phyloP scores from a whole-genome alignment of 2,888 invertebrate species.

The Folsomia candida region DNA sequence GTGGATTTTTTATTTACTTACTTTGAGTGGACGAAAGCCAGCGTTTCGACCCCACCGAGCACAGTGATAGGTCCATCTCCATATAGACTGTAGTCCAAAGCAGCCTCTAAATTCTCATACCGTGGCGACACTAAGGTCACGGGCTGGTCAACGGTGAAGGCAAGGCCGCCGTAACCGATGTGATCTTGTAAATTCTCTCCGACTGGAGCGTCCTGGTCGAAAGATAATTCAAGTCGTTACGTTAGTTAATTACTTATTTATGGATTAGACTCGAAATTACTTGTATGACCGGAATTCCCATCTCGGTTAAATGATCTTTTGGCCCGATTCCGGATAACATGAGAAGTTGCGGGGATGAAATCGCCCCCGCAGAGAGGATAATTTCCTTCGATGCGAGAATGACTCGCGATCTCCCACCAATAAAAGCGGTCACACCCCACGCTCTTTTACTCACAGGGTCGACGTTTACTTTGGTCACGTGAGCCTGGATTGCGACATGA shows the following conservation, averaged over 20 bases:
- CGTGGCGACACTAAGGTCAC: slow-evolving; percentile 77
- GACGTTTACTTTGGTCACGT: slow-evolving; percentile 72
- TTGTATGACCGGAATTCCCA: slow-evolving; percentile 54
- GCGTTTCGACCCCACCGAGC: slow-evolving; percentile 81
- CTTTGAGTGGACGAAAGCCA: slow-evolving; percentile 86
- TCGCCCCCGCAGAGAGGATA: slow-evolving; percentile 60
- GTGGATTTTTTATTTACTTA: slow-evolving; percentile 56
- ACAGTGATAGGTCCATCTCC: slow-evolving; percentile 79
- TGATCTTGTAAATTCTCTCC: slow-evolving; percentile 88
- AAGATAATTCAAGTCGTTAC: neutral
- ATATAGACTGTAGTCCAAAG: slow-evolving; percentile 78
- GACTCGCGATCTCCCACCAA: slow-evolving; percentile 69
- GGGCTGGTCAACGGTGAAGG: slow-evolving; percentile 74
- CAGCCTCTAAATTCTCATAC: slow-evolving; percentile 73
- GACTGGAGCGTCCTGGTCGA: slow-evolving; percentile 69
- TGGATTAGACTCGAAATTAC: too few relatives aligned
- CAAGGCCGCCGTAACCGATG: slow-evolving; percentile 78
- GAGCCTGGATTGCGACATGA: slow-evolving; percentile 78
- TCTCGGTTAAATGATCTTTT: slow-evolving; percentile 32
- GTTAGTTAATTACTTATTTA: too few relatives aligned
- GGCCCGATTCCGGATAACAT: slow-evolving; percentile 26
- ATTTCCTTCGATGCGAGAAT: slow-evolving; percentile 80
- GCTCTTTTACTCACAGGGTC: slow-evolving; percentile 67
- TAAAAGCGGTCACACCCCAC: slow-evolving; percentile 77
- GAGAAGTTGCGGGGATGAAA: slow-evolving; percentile 20